These are phyloP conservation scores for Eulacestoma nigropectus DNA, from an alignment of 2,113 vertebrate species.

Conservation along the genomic window DNA sequence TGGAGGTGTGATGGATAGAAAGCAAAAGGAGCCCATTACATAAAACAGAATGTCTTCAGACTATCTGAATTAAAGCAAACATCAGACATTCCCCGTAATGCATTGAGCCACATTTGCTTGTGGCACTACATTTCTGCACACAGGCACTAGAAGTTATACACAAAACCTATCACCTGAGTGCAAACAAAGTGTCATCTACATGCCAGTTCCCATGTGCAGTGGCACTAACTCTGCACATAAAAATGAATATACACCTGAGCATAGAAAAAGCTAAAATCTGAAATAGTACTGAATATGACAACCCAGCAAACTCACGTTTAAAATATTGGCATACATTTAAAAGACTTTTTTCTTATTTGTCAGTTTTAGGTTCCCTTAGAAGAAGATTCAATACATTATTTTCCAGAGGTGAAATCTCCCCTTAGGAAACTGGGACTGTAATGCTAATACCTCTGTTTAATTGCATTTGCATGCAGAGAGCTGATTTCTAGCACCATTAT, in stretches of 20 bases:
- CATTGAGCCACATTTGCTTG: not conserved
- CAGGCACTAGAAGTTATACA: not conserved
- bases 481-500: conserved; percentile 10
- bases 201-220: not conserved
- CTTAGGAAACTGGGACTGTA: not conserved
- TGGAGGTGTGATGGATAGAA: not conserved
- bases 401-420: not conserved
- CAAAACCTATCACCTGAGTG: not conserved
- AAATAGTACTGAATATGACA: not conserved
- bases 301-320: not conserved
- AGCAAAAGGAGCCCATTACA: not conserved
- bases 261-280: not conserved
- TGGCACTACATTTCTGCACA: not conserved
- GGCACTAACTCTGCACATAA: not conserved
- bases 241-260: not conserved
- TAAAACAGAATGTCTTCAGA: not conserved
- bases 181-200: not conserved
- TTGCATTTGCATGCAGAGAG: not conserved
- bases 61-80: not conserved
- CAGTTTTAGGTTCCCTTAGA: not conserved
- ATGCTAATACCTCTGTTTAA: not conserved
- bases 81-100: not conserved
- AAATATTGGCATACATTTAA: not conserved
- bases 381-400: not conserved
- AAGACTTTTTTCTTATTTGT: not conserved